phyloP scores from a whole-genome alignment of 2,113 vertebrate genomes.

The Macroglossus sobrinus region DNA sequence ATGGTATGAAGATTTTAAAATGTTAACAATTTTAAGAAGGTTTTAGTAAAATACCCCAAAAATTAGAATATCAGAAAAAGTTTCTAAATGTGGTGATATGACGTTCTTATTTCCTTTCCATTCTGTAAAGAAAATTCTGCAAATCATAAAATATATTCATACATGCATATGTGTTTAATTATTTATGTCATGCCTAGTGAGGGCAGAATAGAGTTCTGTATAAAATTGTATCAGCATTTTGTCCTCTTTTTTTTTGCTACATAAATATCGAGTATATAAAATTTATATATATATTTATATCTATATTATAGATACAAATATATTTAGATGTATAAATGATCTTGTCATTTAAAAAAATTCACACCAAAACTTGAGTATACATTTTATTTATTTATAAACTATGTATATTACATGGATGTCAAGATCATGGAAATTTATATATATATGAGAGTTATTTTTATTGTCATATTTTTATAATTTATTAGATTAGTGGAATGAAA shows the following conservation, averaged over 20 bases:
- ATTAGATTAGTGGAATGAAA: not conserved
- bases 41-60: not conserved
- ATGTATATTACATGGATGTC: not conserved
- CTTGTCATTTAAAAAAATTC: not conserved
- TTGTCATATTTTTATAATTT: not conserved
- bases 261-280: not conserved
- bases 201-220: not conserved
- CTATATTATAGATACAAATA: too few species aligned
- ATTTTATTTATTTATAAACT: not conserved
- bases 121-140: not conserved
- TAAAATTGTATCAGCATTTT: not conserved
- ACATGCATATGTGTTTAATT: not conserved
- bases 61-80: not conserved
- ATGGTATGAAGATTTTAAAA: not conserved
- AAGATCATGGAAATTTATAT: not conserved
- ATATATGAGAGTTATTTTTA: not conserved
- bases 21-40: not conserved
- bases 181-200: not conserved
- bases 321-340: not conserved
- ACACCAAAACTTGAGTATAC: not conserved
- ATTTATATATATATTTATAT: not conserved
- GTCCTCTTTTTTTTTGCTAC: not conserved
- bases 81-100: not conserved
- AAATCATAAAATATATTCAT: not conserved
- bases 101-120: not conserved